phyloP scores from a whole-genome alignment of 2,113 vertebrate species.

The Riparia riparia region DNA sequence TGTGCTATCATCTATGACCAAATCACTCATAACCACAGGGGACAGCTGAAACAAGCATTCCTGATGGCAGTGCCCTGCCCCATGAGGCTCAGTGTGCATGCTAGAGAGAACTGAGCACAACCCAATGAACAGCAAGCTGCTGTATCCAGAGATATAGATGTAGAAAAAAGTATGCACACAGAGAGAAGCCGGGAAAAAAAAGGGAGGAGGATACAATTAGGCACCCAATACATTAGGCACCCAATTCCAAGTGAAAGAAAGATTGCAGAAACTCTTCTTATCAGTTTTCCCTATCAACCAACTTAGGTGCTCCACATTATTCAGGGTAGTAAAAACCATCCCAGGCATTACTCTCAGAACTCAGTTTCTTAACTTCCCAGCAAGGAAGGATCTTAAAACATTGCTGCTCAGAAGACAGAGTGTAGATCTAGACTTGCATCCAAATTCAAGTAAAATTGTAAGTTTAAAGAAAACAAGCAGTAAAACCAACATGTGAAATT shows the following conservation, averaged over 20 bases:
- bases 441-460: not conserved
- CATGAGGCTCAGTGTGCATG: fast-evolving
- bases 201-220: not conserved
- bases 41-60: not conserved
- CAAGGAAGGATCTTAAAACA: not conserved
- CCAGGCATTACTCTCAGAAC: not conserved
- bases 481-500: not conserved
- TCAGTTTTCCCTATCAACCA: not conserved
- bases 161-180: not conserved
- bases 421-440: not conserved
- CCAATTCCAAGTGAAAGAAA: not conserved
- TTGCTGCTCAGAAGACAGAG: not conserved
- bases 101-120: not conserved
- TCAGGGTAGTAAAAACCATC: not conserved
- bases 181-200: fast-evolving
- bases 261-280: not conserved
- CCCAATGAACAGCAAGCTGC: not conserved
- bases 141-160: not conserved
- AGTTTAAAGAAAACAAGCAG: not conserved
- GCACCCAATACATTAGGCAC: not conserved
- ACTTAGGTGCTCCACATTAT: not conserved
- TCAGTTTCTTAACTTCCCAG: not conserved
- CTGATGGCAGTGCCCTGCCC: not conserved
- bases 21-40: fast-evolving
- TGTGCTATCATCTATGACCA: not conserved